phyloP scores from a whole-genome alignment of 2,888 invertebrate species.

The Napeogenes inachia region DNA sequence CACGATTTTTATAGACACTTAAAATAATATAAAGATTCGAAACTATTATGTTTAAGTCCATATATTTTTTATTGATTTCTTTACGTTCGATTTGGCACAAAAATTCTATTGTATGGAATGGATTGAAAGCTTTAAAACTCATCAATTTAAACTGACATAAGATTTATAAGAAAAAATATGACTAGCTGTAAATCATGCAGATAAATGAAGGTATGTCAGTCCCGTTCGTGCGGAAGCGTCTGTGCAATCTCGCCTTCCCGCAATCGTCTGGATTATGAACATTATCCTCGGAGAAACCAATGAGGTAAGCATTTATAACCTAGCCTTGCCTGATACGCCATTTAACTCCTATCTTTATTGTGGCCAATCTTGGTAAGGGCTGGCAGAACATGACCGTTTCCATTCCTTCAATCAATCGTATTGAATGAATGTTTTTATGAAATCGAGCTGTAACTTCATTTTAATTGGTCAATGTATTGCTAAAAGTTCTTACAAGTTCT shows the following conservation, averaged over 20 bases:
- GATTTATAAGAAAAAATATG: conserved; percentile 23
- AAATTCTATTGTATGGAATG: not conserved
- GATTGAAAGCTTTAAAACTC: conserved; percentile 11
- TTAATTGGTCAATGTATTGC: not conserved
- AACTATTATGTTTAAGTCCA: no score
- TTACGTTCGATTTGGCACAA: not conserved
- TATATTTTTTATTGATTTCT: no score
- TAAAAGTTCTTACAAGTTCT: conserved; percentile 4
- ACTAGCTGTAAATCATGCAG: conserved; percentile 27
- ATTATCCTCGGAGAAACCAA: conserved; percentile 40
- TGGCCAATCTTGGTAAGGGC: no score
- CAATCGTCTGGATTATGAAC: conserved; percentile 42
- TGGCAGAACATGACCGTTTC: no score
- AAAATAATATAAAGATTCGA: no score
- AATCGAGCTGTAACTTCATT: not conserved
- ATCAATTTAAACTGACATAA: conserved; percentile 28
- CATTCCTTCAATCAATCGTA: no score
- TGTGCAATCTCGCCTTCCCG: conserved; percentile 50
- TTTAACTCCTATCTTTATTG: no score
- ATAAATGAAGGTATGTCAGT: conserved; percentile 46
- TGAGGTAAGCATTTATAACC: conserved; percentile 38
- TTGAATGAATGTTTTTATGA: not conserved
- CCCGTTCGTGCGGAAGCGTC: conserved; percentile 55
- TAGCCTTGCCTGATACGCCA: not conserved
- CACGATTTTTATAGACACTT: not conserved